Evolutionary conservation across 2,888 invertebrate genomes (phyloP).

Genomic region (Gerris lacustris): DNA sequence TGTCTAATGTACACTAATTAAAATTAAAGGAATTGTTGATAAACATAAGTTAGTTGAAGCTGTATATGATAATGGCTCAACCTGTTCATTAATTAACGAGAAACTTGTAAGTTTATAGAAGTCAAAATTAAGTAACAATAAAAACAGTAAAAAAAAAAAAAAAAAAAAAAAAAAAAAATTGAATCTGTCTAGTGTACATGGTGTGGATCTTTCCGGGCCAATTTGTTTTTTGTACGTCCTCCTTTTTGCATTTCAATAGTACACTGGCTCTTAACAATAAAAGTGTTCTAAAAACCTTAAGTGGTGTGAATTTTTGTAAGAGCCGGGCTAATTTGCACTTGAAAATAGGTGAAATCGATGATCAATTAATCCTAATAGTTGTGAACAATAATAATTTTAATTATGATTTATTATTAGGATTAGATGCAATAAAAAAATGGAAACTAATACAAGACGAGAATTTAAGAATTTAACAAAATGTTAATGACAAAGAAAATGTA

Average conservation of each 20-base stretch:
- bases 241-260: no score
- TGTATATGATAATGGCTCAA: slow-evolving; percentile 1
- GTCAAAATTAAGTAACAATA: background rate
- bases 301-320: slow-evolving; percentile 1
- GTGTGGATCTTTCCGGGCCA: no score
- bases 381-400: slow-evolving; percentile 7
- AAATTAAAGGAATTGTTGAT: slow-evolving; percentile 3
- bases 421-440: background rate
- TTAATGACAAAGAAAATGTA: background rate
- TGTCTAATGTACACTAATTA: no score
- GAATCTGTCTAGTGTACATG: no score
- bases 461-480: background rate
- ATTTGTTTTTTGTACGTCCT: no score
- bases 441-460: slow-evolving; percentile 8
- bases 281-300: slow-evolving; percentile 6
- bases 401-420: slow-evolving; percentile 15
- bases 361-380: background rate
- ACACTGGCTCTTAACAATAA: no score
- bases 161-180: no score
- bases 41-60: slow-evolving; percentile 5
- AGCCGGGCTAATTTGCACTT: slow-evolving; percentile 1
- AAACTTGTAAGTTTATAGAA: background rate
- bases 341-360: background rate
- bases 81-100: background rate
- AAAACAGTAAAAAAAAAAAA: no score